phyloP scores from a whole-genome alignment of 2,113 vertebrate genomes.

The Plotosus lineatus region DNA sequence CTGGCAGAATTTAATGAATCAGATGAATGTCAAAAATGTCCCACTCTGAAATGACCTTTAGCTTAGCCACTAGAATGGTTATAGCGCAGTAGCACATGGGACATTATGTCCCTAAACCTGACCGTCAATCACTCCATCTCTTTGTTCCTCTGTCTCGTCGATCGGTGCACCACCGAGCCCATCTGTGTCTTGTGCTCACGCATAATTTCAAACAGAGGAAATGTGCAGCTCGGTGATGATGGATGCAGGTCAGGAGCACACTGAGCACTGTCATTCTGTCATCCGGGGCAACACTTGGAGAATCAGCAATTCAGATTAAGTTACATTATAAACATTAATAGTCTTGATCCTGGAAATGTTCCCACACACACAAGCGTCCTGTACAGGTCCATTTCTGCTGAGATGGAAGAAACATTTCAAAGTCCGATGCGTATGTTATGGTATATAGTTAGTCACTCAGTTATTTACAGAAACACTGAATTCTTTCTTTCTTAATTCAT shows the following conservation, averaged over 20 bases:
- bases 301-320: constrained; percentile 6
- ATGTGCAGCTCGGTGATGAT: constrained; percentile 17
- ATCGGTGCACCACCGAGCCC: constrained; percentile 11
- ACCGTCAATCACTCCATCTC: constrained; percentile 47
- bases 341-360: background rate
- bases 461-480: background rate
- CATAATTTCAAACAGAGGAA: constrained; percentile 28
- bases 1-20: constrained; percentile 35
- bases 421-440: background rate
- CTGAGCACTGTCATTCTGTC: constrained; percentile 29
- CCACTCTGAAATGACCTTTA: constrained; percentile 46
- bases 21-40: constrained; percentile 34
- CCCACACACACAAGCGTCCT: background rate
- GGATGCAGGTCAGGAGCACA: constrained; percentile 42
- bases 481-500: background rate
- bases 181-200: constrained; percentile 23
- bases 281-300: background rate
- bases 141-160: constrained; percentile 34
- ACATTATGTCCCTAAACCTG: constrained; percentile 37
- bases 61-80: constrained; percentile 30
- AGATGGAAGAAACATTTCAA: background rate
- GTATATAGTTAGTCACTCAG: no score
- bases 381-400: background rate
- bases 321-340: constrained; percentile 17
- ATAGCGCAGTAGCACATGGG: constrained; percentile 23